phyloP scores from a whole-genome alignment of 2,797 vertebrate species.

The Megaceryle alcyon region DNA sequence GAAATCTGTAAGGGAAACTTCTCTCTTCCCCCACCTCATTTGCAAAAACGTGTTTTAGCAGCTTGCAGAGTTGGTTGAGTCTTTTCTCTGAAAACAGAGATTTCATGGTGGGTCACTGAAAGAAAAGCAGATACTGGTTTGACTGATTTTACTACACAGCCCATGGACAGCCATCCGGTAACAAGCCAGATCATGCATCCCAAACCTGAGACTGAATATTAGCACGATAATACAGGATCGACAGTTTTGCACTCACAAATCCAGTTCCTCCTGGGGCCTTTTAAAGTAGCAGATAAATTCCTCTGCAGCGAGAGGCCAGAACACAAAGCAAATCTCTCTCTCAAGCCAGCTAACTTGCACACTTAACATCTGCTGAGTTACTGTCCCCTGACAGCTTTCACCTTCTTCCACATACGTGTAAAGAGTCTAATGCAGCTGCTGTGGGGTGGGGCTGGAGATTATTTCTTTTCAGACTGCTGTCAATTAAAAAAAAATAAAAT shows the following conservation, averaged over 20 bases:
- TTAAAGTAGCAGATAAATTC: neutral
- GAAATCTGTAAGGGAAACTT: neutral
- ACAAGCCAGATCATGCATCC: neutral
- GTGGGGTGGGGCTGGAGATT: neutral
- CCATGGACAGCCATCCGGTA: neutral
- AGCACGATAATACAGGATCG: neutral
- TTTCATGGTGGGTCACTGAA: neutral
- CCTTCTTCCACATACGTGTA: neutral
- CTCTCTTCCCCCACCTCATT: neutral
- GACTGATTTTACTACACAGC: neutral
- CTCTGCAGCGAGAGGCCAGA: neutral
- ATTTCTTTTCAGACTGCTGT: neutral
- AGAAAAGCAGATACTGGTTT: neutral
- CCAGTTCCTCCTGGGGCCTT: neutral
- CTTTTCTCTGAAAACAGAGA: neutral
- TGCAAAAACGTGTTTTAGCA: neutral
- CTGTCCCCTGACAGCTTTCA: neutral
- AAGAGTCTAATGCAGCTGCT: neutral
- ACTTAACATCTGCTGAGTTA: neutral
- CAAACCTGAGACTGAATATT: neutral
- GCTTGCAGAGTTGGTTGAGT: neutral
- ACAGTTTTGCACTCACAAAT: neutral
- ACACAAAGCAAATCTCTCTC: neutral
- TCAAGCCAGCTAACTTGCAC: neutral
- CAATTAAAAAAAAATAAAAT: neutral